Base-by-base conservation (phyloP, 2,797 vertebrate species). In the Rhabdophis nuchalis region DNA sequence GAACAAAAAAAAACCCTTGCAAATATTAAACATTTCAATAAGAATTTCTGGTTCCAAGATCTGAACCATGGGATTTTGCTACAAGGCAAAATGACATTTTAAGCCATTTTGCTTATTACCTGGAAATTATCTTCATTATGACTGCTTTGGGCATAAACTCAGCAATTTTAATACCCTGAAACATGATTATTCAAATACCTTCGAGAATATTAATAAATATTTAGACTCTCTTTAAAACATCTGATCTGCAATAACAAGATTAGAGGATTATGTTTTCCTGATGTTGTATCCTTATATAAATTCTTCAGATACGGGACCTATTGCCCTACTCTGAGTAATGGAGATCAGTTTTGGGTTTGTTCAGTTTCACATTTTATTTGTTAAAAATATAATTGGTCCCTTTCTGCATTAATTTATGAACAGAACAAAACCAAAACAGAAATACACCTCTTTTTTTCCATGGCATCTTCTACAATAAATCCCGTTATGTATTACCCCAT, bases 121-220 rank as follows among this genome's bases (percentile, higher is more conserved):
- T 92, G 90, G 23, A 91, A 94, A 57, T 1, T 2, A 1, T 86
- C 11, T 92, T 93, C 11, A 5, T 89, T 77, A 90, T 25, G 72
- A 53, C 85, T 90, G 5, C 10, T 68, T 94, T 87, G 11, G 60
- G 27, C 56, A 92, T 60, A 92, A 94, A n/a, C 3, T 89, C 87
- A 64, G 36, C 2, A 54, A 50, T 53, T 92, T 91, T 90, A 93
- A 68, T 85, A 91, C 6, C n/a, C 0, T 54, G 8, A 64, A 82
- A 82, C 72, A 46, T 46, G 41, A 82, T 82, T 82, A 82, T 46
- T 82, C 41, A 82, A 82, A 41, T 82, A 82, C 72, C 36, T 46
- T 82, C 46, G 72, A 82, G 36, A 82, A 12, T 82, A 82, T 82
- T 82, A 82, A 82, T 46, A 82, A 61, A 89, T 41, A 58, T 88